Percentiles rank a stretch among this genome's conserved stretches.
These are phyloP conservation scores for Semnornis frantzii DNA, from an alignment of 2,113 vertebrate species.

Conservation along the genomic window DNA sequence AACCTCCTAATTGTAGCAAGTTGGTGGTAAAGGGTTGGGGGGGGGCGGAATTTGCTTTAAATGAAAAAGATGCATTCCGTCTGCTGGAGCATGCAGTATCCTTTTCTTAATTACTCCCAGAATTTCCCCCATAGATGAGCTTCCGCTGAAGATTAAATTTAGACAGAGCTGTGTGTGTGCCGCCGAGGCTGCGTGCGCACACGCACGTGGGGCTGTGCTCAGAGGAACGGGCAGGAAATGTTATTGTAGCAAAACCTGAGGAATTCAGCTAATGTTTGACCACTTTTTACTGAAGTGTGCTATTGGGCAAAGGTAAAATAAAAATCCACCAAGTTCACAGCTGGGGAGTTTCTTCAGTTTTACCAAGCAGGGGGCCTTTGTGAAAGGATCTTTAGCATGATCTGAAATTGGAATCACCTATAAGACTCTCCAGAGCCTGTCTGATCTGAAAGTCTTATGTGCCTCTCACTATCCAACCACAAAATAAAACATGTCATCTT, in stretches of 20 bases:
- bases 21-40: slow-evolving; percentile 58
- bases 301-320: not conserved
- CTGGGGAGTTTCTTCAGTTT: not conserved
- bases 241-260: not conserved
- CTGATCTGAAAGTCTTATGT: not conserved
- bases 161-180: not conserved
- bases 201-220: not conserved
- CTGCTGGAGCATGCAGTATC: slow-evolving; percentile 62
- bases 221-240: not conserved
- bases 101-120: slow-evolving; percentile 72
- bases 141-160: slow-evolving; percentile 63
- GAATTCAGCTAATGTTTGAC: not conserved
- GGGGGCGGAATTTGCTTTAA: not conserved
- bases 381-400: not conserved
- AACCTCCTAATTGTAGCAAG: slow-evolving; percentile 74
- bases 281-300: not conserved
- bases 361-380: not conserved
- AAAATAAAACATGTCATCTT: not conserved
- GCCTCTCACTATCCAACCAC: not conserved
- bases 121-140: slow-evolving; percentile 49
- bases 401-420: not conserved
- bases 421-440: not conserved
- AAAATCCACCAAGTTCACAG: not conserved
- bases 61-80: slow-evolving; percentile 70
- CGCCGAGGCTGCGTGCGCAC: not conserved